Base-by-base conservation (phyloP, 2,113 vertebrate genomes). In the Lasiurus borealis region DNA sequence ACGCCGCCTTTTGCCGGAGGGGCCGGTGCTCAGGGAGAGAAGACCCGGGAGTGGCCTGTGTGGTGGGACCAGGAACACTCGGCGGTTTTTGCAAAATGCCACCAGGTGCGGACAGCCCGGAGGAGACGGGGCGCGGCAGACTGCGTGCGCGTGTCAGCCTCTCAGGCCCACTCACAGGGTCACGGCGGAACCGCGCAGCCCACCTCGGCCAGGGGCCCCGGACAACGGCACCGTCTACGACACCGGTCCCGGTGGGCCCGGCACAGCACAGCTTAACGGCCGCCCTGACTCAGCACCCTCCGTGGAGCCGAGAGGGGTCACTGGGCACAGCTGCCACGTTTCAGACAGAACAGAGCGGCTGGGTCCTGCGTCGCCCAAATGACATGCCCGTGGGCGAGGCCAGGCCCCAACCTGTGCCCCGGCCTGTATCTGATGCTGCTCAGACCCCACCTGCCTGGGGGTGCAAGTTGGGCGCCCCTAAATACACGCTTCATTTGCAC, bases 151-250 rank as follows among this genome's bases (percentile, higher is more conserved):
- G 52, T 6, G 4, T 59, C 1, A 40, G 34, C 18, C 3, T 23
- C 85, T 59, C 44, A 66, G 8, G 7, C 48, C 68, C 11, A 0
- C 15, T 64, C 48, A 29, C 46, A 59, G 12, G 0, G n/a, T 76
- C 54, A 40, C 57, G 29, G 66, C 27, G 85, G 40, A 44, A n/a
- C 3, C 34, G 36, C 40, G 48, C 64, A 2, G 3, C 36, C 40
- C 44, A 29, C 27, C 48, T 16, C 9, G 57, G 31, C 11, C 8
- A 0, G 0, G 19, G 11, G 3, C 36, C 76, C 29, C 0, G 2
- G 69, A 31, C 50, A 57, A 4, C 0, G 54, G 29, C 8, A 19
- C 14, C n/a, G 9, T 0, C 78, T 57, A 4, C 4, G 10, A 18
- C 36, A 62, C 11, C 6, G 44, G 8, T 6, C 25, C 36, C 48